A percentile compares a stretch with the other conserved stretches of the same genome.
phyloP scores from a whole-genome alignment of 2,888 invertebrate genomes.

The Steromphala cineraria region DNA sequence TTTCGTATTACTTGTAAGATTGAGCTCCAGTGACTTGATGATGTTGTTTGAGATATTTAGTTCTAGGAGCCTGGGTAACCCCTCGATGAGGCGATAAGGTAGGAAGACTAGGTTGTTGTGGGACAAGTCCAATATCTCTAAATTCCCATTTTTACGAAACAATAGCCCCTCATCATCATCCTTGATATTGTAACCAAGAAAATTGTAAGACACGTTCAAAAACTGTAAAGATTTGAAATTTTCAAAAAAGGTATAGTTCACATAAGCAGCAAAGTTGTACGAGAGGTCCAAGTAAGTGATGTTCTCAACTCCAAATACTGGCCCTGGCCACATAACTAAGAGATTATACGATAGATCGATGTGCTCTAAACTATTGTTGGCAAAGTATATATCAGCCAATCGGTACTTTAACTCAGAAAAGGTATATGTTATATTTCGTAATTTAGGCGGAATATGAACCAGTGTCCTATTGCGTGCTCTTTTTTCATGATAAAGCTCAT shows the following conservation, averaged over 20 bases:
- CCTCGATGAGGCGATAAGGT: conserved; percentile 9
- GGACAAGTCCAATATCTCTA: conserved; percentile 26
- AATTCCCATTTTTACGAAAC: background rate
- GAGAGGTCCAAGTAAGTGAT: conserved; percentile 35
- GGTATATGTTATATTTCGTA: background rate
- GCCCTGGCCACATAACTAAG: conserved; percentile 26
- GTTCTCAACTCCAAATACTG: conserved; percentile 30
- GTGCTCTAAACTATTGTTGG: background rate
- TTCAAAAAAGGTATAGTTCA: conserved; percentile 26
- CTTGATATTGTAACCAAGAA: background rate
- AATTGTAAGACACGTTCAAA: background rate
- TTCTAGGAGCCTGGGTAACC: conserved; percentile 15
- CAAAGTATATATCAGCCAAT: background rate
- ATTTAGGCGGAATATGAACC: background rate
- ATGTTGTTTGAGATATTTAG: conserved; percentile 25
- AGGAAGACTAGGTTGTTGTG: conserved; percentile 19
- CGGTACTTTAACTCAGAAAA: background rate
- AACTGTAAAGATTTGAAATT: background rate
- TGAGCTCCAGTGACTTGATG: conserved; percentile 1
- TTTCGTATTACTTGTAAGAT: background rate
- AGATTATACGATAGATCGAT: conserved; percentile 39
- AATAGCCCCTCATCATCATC: background rate
- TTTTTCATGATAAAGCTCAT: background rate
- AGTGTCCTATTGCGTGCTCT: background rate
- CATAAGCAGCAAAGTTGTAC: conserved; percentile 27